These are phyloP conservation scores for Eupleurogrammus muticus DNA, from an alignment of 2,797 vertebrate genomes.

Conservation along the genomic window DNA sequence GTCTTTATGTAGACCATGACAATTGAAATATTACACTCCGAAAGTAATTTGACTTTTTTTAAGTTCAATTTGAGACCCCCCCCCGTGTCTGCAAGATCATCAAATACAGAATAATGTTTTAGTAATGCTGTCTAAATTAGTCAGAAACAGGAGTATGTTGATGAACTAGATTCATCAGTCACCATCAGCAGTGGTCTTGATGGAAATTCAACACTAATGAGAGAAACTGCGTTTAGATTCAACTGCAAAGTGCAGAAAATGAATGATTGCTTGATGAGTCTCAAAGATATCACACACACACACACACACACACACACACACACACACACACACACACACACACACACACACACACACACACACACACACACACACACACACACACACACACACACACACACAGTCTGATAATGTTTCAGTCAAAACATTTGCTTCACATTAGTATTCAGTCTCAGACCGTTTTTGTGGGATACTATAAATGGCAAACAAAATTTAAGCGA, in stretches of 20 bases:
- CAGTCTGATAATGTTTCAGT: conserved; percentile 26
- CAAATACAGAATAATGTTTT: conserved; percentile 50
- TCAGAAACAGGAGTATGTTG: conserved; percentile 31
- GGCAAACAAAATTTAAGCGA: conserved; percentile 24
- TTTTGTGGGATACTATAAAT: conserved; percentile 14
- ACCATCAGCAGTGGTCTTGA: conserved; percentile 51
- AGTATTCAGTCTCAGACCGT: conserved; percentile 42
- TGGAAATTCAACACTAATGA: conserved; percentile 56
- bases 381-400: conserved; percentile 6
- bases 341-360: too few species aligned
- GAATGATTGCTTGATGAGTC: conserved; percentile 48
- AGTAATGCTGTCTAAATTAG: conserved; percentile 47
- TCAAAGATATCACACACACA: too few species aligned
- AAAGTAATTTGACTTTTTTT: too few species aligned
- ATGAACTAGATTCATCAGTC: conserved; percentile 41
- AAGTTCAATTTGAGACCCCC: neutral
- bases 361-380: too few species aligned
- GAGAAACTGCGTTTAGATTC: conserved; percentile 48
- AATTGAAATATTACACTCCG: too few species aligned
- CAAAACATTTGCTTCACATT: conserved; percentile 33
- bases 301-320: too few species aligned
- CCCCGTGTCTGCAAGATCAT: conserved; percentile 23
- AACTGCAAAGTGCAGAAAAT: conserved; percentile 27
- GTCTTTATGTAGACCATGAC: too few species aligned
- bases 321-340: too few species aligned